phyloP scores from a whole-genome alignment of 64 coral and sea anemone genomes.

The Montipora cactus region DNA sequence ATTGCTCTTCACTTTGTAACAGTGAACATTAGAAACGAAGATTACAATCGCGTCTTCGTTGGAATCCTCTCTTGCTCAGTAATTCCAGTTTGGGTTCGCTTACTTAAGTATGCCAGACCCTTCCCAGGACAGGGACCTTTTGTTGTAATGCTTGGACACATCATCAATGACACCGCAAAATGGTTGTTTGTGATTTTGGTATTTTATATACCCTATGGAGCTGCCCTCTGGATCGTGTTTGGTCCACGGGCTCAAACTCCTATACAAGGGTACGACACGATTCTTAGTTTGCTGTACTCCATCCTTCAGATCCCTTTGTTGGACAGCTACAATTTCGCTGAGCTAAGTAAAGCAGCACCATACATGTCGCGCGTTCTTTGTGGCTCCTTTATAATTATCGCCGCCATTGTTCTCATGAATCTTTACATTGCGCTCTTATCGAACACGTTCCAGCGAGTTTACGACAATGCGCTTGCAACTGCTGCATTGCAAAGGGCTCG shows the following conservation, averaged over 20 bases:
- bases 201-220: conserved; percentile 86
- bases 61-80: conserved; percentile 70
- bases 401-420: conserved; percentile 79
- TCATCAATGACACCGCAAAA: conserved; percentile 72
- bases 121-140: conserved; percentile 84
- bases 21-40: conserved; percentile 31
- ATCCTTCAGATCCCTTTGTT: conserved; percentile 76
- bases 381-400: conserved; percentile 70
- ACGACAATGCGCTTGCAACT: conserved; percentile 83
- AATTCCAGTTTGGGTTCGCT: conserved; percentile 81
- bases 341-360: conserved; percentile 49
- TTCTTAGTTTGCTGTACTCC: conserved; percentile 48
- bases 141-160: conserved; percentile 85
- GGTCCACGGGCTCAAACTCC: conserved; percentile 50
- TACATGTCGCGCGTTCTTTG: conserved; percentile 75
- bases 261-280: conserved; percentile 56
- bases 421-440: conserved; percentile 85
- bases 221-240: conserved; percentile 90
- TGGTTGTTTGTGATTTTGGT: conserved; percentile 81
- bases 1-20: conserved; percentile 69
- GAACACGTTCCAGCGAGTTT: conserved; percentile 86
- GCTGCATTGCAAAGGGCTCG: conserved; percentile 84
- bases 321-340: conserved; percentile 64
- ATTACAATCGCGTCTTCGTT: conserved; percentile 69
- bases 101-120: conserved; percentile 86